Percentiles rank a stretch among this genome's conserved stretches.
Conservation (phyloP, 2,888 invertebrate genomes). For the Synergus gifuensis region DNA sequence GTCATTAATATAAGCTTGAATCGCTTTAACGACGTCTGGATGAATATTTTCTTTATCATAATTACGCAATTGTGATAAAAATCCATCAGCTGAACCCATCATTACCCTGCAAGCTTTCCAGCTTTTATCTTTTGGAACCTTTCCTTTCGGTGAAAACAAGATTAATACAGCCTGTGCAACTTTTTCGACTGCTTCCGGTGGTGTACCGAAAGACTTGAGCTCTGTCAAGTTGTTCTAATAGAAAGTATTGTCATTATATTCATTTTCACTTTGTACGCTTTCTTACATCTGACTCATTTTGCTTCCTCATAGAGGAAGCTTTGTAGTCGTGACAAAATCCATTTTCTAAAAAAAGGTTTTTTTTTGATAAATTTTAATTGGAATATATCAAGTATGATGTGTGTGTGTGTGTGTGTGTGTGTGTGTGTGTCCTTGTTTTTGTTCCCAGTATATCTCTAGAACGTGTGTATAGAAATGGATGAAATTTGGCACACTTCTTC, state of each 20-base stretch:
- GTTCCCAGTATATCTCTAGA: too few relatives aligned
- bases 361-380: too few relatives aligned
- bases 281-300: too few relatives aligned
- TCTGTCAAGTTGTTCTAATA: conserved; percentile 90
- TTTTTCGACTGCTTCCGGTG: conserved; percentile 92
- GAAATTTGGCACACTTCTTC: too few relatives aligned
- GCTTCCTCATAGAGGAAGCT: too few relatives aligned
- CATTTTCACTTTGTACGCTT: too few relatives aligned
- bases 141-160: conserved; percentile 89
- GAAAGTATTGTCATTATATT: conserved; percentile 12
- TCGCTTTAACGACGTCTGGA: conserved; percentile 91
- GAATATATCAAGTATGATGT: too few relatives aligned
- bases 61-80: conserved; percentile 88
- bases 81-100: conserved; percentile 95
- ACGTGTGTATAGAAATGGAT: too few relatives aligned
- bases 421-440: too few relatives aligned
- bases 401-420: too few relatives aligned
- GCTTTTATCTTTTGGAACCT: conserved; percentile 93
- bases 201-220: conserved; percentile 95
- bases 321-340: too few relatives aligned
- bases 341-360: too few relatives aligned
- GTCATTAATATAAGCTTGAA: conserved; percentile 79
- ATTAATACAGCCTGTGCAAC: conserved; percentile 94
- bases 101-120: conserved; percentile 95
- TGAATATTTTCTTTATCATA: conserved; percentile 97